Base-by-base conservation (phyloP, 2,888 invertebrate species). In the Mamestra brassicae region DNA sequence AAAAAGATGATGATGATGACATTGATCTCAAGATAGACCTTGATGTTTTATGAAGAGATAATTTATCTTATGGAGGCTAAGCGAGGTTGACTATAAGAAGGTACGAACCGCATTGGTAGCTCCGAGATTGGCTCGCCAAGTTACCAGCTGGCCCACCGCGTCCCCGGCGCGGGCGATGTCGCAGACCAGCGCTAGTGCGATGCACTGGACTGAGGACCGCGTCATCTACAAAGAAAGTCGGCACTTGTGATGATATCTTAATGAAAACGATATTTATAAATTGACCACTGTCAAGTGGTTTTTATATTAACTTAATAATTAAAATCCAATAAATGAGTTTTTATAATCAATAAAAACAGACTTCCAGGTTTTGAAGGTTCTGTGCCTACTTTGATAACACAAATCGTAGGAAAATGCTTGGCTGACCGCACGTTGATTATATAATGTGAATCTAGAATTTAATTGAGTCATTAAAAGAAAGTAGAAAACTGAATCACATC, bases 141-240 rank as follows among this genome's bases (percentile, higher is more conserved):
- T 89, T 15, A 95, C 88, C 3, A 96, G 88, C 76, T 96, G 95
- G 0, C 91, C 92, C 0, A 95, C 92, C 0, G 92, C 94, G 8
- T 88, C 85, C 0, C 94, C 95, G 0, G 92, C 93, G 13, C 92
- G 90, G 2, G 91, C 91, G 0, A 91, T 84, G 76, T 96, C 96
- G 81, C 95, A 93, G 13, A 95, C 80, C 72, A 96, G 54, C 2
- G 94, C 95, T 73, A 96, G 83, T 0, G 93, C 92, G 11, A 95
- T 80, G 76, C 95, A 94, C 80, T 95, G 95, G 7, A 94, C 93
- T 0, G 93, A 80, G 0, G 91, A 72, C 4, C 88, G 84, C 3
- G 90, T 87, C 93, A 95, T 90, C 96, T 96, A 81, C n/a, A 76
- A 80, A 15, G 10, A 65, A 60, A 47, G 47, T 15, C 13, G 47